Percentiles rank a stretch among this genome's conserved stretches.
These are phyloP conservation scores for Sesamia nonagrioides DNA, from an alignment of 1,140 invertebrate species.

Conservation along the genomic window DNA sequence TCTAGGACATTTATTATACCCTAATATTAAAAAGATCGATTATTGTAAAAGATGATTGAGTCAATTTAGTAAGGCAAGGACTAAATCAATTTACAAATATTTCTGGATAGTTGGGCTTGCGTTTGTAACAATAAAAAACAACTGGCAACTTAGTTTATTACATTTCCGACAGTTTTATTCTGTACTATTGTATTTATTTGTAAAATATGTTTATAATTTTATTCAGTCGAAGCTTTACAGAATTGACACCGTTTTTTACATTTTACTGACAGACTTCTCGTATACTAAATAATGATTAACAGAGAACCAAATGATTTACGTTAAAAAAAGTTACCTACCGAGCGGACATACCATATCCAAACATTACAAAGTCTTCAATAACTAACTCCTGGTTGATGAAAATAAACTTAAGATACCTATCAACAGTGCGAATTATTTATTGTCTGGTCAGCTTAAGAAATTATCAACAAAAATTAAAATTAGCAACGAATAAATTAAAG, in stretches of 20 bases:
- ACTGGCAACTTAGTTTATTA: background rate
- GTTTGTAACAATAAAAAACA: background rate
- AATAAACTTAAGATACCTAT: conserved; percentile 9
- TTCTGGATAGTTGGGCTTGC: background rate
- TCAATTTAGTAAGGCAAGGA: conserved; percentile 15
- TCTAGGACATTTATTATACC: background rate
- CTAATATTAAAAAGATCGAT: background rate
- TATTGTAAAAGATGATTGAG: background rate
- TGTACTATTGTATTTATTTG: background rate
- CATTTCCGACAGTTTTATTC: background rate
- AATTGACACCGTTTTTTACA: background rate
- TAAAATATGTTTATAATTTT: background rate
- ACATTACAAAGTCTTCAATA: background rate
- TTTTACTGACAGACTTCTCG: background rate
- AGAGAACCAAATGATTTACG: background rate
- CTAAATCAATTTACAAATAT: background rate
- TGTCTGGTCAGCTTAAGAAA: conserved; percentile 70
- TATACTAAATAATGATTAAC: background rate
- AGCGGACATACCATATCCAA: background rate
- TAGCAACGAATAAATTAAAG: conserved; percentile 36
- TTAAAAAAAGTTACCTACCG: background rate
- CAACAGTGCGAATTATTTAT: conserved; percentile 57
- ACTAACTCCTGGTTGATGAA: background rate
- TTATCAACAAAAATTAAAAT: conserved; percentile 20
- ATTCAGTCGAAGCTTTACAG: conserved; percentile 14